A percentile compares a stretch with the other conserved stretches of the same genome.
phyloP scores from a whole-genome alignment of 2,888 invertebrate species.

The Toxonevra muliebris region DNA sequence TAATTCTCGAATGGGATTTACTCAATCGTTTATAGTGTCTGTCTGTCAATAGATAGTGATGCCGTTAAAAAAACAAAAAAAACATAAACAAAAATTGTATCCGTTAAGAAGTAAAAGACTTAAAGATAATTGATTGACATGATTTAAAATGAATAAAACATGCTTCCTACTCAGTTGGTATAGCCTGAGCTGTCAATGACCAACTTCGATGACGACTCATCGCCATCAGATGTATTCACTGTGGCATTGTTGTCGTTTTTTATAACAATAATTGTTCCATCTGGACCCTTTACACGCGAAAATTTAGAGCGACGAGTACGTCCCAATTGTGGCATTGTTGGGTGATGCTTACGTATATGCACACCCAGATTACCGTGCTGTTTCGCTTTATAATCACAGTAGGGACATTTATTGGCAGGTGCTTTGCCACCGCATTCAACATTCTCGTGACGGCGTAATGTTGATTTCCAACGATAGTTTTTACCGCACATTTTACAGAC shows the following conservation, averaged over 20 bases:
- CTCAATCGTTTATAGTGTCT: too few relatives aligned
- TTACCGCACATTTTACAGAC: slow-evolving; percentile 82
- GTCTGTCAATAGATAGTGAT: too few relatives aligned
- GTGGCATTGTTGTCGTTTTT: slow-evolving; percentile 46
- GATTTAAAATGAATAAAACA: too few relatives aligned
- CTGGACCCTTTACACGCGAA: slow-evolving; percentile 24
- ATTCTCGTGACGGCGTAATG: slow-evolving; percentile 81
- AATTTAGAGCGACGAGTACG: slow-evolving; percentile 61
- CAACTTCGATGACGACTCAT: slow-evolving; percentile 56
- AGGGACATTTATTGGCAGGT: slow-evolving; percentile 80
- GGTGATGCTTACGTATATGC: slow-evolving; percentile 80
- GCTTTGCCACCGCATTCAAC: slow-evolving; percentile 85
- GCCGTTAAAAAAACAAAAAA: too few relatives aligned
- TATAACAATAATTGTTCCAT: not conserved
- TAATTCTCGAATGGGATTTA: too few relatives aligned
- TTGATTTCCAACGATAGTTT: slow-evolving; percentile 86
- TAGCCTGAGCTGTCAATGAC: slow-evolving; percentile 57
- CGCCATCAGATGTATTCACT: slow-evolving; percentile 45
- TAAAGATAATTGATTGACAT: too few relatives aligned
- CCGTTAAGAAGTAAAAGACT: too few relatives aligned
- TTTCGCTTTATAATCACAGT: slow-evolving; percentile 80
- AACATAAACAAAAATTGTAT: too few relatives aligned
- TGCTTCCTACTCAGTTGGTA: too few relatives aligned
- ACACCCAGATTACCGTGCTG: slow-evolving; percentile 83
- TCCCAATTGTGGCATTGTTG: slow-evolving; percentile 58